These are phyloP conservation scores for Magallana gigas DNA, from an alignment of 1,140 invertebrate genomes.

Conservation along the genomic window DNA sequence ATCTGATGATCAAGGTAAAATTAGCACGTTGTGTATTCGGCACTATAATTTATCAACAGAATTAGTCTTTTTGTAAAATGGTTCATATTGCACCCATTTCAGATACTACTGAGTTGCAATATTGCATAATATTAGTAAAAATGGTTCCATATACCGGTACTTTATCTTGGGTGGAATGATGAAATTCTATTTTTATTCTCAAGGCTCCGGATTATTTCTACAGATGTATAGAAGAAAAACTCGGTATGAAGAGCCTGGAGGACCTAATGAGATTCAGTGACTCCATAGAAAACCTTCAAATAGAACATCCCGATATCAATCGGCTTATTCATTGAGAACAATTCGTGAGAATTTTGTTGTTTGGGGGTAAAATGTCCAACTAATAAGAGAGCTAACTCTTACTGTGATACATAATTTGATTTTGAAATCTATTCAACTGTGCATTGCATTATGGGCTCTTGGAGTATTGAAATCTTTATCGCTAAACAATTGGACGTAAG, in stretches of 20 bases:
- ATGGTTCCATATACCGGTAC: no score
- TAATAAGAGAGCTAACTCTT: no score
- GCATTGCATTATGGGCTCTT: no score
- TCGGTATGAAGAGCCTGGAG: constrained; percentile 49
- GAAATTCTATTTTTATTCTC: neutral
- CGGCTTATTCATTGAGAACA: neutral
- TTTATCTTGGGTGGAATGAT: neutral
- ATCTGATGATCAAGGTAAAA: no score
- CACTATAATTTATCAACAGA: no score
- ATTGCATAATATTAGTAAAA: neutral
- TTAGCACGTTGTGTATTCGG: no score
- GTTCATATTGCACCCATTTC: neutral
- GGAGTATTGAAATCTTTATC: no score
- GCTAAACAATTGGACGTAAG: no score
- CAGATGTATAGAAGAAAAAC: constrained; percentile 50
- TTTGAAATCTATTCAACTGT: no score
- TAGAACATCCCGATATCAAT: constrained; percentile 22
- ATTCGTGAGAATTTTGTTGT: no score
- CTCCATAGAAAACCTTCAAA: constrained; percentile 48
- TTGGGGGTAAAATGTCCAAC: no score
- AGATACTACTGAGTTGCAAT: neutral
- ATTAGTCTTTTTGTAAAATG: neutral
- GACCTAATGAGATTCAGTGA: constrained; percentile 56
- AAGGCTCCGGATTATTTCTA: constrained; percentile 56
- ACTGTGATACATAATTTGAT: no score